Conservation (phyloP, 2,797 vertebrate species). For the Peromyscus attwateri region DNA sequence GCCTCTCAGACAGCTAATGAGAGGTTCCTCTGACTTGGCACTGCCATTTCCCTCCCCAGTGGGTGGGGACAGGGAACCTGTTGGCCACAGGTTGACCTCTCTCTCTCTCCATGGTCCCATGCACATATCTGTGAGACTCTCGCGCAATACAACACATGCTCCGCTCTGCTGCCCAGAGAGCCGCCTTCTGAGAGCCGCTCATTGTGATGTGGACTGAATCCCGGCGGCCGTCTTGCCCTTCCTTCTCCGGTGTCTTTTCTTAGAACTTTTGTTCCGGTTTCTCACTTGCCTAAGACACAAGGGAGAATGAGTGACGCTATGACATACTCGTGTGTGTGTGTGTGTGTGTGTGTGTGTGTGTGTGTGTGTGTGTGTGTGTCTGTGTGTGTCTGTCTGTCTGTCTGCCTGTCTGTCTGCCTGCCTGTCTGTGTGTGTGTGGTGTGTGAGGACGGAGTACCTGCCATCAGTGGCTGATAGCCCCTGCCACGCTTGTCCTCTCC, state of each 20-base stretch:
- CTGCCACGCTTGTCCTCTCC: background rate
- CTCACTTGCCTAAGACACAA: conserved; percentile 38
- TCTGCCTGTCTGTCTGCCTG: background rate
- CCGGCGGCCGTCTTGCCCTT: conserved; percentile 66
- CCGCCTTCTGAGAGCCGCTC: background rate
- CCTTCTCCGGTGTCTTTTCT: conserved; percentile 72
- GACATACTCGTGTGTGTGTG: too few relatives aligned
- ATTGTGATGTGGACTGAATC: background rate
- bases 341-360: background rate
- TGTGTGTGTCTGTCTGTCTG: too few relatives aligned
- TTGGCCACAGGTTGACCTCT: conserved; percentile 74
- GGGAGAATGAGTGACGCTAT: background rate
- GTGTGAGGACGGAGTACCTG: background rate
- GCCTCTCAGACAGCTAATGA: conserved; percentile 76
- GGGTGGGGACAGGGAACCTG: conserved; percentile 65
- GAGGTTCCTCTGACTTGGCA: conserved; percentile 63
- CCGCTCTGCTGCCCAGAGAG: background rate
- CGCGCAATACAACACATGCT: background rate
- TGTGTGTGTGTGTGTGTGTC: background rate
- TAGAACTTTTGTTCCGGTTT: conserved; percentile 72
- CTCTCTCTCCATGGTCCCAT: background rate
- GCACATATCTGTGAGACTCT: background rate
- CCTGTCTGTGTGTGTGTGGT: background rate
- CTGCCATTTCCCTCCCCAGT: conserved; percentile 45
- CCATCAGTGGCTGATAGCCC: background rate